Evolutionary conservation across 2,113 vertebrate genomes (phyloP).

Genomic region (Egretta garzetta): DNA sequence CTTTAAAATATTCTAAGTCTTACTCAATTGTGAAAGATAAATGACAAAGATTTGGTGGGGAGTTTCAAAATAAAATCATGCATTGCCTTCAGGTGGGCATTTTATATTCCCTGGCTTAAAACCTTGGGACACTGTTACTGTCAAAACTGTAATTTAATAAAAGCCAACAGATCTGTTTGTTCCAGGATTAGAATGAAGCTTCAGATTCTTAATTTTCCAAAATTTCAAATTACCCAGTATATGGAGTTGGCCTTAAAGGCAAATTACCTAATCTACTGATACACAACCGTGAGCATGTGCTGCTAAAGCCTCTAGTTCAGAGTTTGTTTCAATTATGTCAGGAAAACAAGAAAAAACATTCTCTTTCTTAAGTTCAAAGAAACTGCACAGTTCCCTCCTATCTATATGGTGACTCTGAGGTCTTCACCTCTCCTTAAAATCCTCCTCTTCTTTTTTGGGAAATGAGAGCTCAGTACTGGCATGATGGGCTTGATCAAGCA

Average conservation of each 20-base stretch:
- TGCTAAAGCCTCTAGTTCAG: background rate
- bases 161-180: background rate
- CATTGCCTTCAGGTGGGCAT: background rate
- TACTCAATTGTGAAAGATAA: background rate
- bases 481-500: background rate
- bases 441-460: background rate
- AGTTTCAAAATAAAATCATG: slow-evolving; percentile 17
- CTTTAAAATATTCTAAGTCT: background rate
- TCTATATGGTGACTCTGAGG: background rate
- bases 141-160: slow-evolving; percentile 6
- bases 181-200: background rate
- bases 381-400: background rate
- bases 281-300: background rate
- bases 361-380: background rate
- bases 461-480: background rate
- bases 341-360: background rate
- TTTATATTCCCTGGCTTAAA: background rate
- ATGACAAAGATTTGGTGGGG: background rate
- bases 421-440: background rate
- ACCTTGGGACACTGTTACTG: background rate
- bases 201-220: background rate
- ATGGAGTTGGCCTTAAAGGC: background rate
- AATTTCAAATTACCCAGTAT: background rate
- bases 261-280: background rate
- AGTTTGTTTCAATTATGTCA: background rate